Base-by-base conservation (phyloP, 2,888 invertebrate genomes). In the Himalopsyche anomala region DNA sequence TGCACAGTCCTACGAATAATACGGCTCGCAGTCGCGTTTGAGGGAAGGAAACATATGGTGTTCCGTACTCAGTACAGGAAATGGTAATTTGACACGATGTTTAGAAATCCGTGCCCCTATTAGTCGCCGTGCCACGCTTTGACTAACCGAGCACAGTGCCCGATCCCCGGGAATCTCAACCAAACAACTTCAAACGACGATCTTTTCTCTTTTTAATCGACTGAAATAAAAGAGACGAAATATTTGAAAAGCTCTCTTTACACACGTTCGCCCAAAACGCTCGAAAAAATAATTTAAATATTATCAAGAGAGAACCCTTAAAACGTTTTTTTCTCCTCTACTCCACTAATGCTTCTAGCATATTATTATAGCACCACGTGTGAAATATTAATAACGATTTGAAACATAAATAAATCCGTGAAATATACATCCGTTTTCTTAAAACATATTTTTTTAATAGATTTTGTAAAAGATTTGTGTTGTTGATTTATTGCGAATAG, bases 11-110 rank as follows among this genome's bases (percentile, higher is more conserved):
- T 28, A 19, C 62, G 28, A 62, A 62, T 62, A 62, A 62, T 11
- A 19, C 62, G 62, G 19, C 62, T 62, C 80, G 9, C 80, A 38
- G 80, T 40, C 80, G 80, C 83, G 55, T 83, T 56, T 74, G 55
- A 86, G 80, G 80, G 79, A 87, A 81, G 54, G 62, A 79, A 85
- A 85, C 87, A 87, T 82, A 85, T 87, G 87, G 87, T 80, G 80
- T 42, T 40, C 69, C 45, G 19, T 28, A 15, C 55, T 54, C 28
- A 56, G 45, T 28, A 69, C 88, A 88, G 88, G 88, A 88, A 88
- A 85, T 80, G 54, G 88, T 88, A 88, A 88, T 87, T 69, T 83
- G 88, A 88, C 86, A 88, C 88, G 88, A 79, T 86, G 86, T 87
- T 87, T 87, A 84, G 84, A 87, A 86, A 88, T 86, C 82, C 74